Evolutionary conservation across 2,797 vertebrate genomes (phyloP).

Genomic region (Falco peregrinus): DNA sequence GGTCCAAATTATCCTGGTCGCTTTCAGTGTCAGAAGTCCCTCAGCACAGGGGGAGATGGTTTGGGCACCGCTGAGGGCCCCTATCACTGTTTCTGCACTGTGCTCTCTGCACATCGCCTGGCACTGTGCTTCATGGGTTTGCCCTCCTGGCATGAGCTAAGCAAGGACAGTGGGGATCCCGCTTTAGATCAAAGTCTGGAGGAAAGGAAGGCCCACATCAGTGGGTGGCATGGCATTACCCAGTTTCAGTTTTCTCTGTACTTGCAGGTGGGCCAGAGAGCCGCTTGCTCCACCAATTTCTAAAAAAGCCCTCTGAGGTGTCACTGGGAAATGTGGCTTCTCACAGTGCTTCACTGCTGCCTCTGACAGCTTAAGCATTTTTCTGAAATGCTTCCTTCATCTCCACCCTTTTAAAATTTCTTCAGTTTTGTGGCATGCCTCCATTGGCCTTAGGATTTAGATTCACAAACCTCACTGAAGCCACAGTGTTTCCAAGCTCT

Average conservation of each 20-base stretch:
- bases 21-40: not conserved
- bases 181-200: not conserved
- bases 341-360: not conserved
- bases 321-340: not conserved
- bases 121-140: not conserved
- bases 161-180: not conserved
- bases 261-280: not conserved
- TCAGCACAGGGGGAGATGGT: not conserved
- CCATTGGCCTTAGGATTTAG: not conserved
- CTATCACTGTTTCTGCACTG: not conserved
- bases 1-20: not conserved
- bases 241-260: not conserved
- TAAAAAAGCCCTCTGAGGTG: not conserved
- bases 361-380: not conserved
- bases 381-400: not conserved
- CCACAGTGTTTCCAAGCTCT: not conserved
- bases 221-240: not conserved
- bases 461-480: not conserved
- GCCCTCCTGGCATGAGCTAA: not conserved
- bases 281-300: not conserved
- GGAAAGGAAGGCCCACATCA: not conserved
- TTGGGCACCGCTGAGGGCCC: not conserved
- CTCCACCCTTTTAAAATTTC: not conserved
- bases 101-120: not conserved
- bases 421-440: not conserved